phyloP scores from a whole-genome alignment of 2,113 vertebrate species.

The Eretmochelys imbricata region DNA sequence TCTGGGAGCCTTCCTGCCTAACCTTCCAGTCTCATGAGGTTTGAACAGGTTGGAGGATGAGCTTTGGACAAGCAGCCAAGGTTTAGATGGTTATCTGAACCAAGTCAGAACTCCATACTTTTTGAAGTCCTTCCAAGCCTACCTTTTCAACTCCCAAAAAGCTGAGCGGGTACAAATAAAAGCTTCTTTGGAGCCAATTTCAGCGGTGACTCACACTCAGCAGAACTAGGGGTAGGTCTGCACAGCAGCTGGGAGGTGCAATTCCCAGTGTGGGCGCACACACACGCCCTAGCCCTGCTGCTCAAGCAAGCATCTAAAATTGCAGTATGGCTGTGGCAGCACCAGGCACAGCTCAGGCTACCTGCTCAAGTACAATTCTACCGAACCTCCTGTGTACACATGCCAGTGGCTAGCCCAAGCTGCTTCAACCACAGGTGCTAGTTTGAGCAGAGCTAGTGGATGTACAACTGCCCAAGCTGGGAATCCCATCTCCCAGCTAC shows the following conservation, averaged over 20 bases:
- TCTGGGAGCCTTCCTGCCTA: background rate
- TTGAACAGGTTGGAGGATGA: background rate
- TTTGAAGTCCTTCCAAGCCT: background rate
- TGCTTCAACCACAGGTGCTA: background rate
- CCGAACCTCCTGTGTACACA: background rate
- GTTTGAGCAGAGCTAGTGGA: background rate
- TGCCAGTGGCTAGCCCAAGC: background rate
- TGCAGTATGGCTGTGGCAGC: background rate
- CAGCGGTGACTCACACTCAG: background rate
- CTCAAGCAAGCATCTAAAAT: background rate
- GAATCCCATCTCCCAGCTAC: background rate
- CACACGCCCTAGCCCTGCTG: background rate
- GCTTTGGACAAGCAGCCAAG: background rate
- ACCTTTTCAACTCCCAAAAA: background rate
- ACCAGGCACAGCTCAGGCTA: background rate
- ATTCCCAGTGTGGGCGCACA: background rate
- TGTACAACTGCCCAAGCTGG: background rate
- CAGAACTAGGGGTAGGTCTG: background rate
- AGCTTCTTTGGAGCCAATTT: background rate
- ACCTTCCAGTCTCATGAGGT: rapidly evolving
- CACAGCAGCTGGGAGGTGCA: background rate
- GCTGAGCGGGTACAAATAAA: rapidly evolving
- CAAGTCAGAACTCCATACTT: background rate
- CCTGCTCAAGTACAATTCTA: background rate
- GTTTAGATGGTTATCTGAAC: background rate